A percentile compares a stretch with the other conserved stretches of the same genome.
Evolutionary conservation across 2,113 vertebrate species (phyloP).

Genomic region (Ptilorrhoa leucosticta): DNA sequence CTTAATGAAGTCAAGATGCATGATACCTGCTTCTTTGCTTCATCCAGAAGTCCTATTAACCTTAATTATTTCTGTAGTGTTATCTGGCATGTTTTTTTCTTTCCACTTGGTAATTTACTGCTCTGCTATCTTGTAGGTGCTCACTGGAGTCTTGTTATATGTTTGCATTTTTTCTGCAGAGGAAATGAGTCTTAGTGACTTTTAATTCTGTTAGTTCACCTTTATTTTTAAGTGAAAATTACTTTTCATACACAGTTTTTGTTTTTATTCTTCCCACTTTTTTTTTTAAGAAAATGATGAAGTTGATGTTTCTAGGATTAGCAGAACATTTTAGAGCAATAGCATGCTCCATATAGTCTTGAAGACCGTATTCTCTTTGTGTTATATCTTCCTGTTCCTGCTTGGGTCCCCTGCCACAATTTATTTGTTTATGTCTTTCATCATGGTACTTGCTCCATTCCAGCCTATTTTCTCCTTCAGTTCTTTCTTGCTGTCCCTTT

Average conservation of each 20-base stretch:
- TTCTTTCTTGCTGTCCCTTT: background rate
- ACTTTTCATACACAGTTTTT: background rate
- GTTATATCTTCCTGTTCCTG: background rate
- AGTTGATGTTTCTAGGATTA: background rate
- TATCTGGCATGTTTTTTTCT: background rate
- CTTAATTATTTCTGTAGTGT: background rate
- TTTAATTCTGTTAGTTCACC: background rate
- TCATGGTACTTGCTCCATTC: background rate
- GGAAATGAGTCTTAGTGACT: background rate
- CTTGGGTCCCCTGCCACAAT: background rate
- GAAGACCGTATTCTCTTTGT: background rate
- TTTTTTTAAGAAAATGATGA: background rate
- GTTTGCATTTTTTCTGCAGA: background rate
- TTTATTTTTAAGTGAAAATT: background rate
- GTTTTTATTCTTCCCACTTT: rapidly evolving
- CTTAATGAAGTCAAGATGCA: background rate
- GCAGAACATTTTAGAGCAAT: background rate
- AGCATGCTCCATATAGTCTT: background rate
- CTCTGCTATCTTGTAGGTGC: background rate
- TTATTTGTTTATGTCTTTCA: background rate
- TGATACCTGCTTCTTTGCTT: background rate
- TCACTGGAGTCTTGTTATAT: background rate
- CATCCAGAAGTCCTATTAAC: background rate
- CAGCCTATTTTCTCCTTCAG: background rate
- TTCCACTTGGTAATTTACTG: background rate